Evolutionary conservation across 2,888 invertebrate species (phyloP).

Genomic region (Drosophila rubida): DNA sequence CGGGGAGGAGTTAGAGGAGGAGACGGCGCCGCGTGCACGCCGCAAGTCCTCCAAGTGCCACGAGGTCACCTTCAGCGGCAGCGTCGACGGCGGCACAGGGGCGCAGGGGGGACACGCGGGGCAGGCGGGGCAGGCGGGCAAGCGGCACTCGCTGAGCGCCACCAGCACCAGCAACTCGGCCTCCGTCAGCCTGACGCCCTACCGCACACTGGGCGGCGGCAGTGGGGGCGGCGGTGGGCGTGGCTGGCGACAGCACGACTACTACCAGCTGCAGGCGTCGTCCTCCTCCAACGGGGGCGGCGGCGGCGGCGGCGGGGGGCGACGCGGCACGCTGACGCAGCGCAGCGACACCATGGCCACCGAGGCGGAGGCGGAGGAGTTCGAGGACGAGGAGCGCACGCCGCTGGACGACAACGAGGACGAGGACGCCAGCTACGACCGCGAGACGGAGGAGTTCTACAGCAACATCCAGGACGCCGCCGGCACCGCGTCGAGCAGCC

Average conservation of each 20-base stretch:
- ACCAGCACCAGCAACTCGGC: conserved; percentile 66
- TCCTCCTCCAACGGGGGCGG: conserved; percentile 57
- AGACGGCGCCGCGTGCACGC: conserved; percentile 46
- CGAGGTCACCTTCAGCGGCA: conserved; percentile 82
- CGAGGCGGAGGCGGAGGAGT: conserved; percentile 67
- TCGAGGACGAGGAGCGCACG: conserved; percentile 68
- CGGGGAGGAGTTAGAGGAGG: too few species aligned
- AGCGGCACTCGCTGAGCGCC: conserved; percentile 67
- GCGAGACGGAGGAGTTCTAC: conserved; percentile 83
- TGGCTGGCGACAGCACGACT: conserved; percentile 67
- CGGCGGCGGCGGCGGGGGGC: conserved; percentile 35
- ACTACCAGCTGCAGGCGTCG: conserved; percentile 65
- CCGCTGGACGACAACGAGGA: conserved; percentile 74
- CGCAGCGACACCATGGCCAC: conserved; percentile 74
- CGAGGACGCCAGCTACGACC: conserved; percentile 78
- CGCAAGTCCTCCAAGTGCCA: conserved; percentile 80
- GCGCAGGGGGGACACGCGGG: conserved; percentile 17
- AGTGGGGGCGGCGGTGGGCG: conserved; percentile 42
- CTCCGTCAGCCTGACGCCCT: conserved; percentile 56
- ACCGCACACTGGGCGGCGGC: conserved; percentile 59
- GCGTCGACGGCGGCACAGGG: conserved; percentile 79
- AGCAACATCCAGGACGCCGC: conserved; percentile 83
- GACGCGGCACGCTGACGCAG: conserved; percentile 45
- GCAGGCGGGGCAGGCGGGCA: conserved; percentile 19
- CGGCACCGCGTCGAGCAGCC: conserved; percentile 69